Conservation (phyloP, 30 jellyfish, hydroid and myxozoan genomes). For the Mastigias papua region DNA sequence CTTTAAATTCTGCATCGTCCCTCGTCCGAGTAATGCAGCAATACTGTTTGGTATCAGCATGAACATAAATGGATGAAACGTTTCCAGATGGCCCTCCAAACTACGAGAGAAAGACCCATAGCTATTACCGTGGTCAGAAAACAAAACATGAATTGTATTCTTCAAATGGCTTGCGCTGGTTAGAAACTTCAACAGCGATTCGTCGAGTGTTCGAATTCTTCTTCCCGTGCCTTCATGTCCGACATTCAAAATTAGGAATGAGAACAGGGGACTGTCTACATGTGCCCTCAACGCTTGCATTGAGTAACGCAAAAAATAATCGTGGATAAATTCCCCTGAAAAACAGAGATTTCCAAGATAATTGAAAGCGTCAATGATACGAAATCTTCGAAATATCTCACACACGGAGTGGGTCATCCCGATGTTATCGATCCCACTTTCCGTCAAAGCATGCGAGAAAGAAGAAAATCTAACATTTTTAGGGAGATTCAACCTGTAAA, state of each 20-base stretch:
- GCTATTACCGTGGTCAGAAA: conserved; percentile 90
- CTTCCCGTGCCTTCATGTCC: conserved; percentile 87
- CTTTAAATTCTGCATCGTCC: conserved; percentile 32
- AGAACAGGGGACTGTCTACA: conserved; percentile 31
- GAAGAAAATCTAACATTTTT: conserved; percentile 26
- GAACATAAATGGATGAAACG: conserved; percentile 78
- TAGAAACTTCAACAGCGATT: conserved; percentile 32
- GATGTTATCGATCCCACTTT: conserved; percentile 45
- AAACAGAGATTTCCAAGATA: conserved; percentile 62
- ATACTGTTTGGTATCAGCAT: conserved; percentile 64
- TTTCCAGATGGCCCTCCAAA: conserved; percentile 74
- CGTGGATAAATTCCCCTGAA: conserved; percentile 64
- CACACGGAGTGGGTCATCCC: conserved; percentile 79
- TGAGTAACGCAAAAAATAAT: conserved; percentile 42
- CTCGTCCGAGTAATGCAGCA: conserved; percentile 30
- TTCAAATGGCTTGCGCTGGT: background rate
- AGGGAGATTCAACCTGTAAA: conserved; percentile 1
- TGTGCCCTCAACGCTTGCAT: conserved; percentile 3
- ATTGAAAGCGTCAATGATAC: conserved; percentile 69
- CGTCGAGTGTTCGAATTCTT: conserved; percentile 80
- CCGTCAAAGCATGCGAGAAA: conserved; percentile 36
- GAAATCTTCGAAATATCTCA: conserved; percentile 47
- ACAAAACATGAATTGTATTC: conserved; percentile 57
- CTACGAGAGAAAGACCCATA: conserved; percentile 72
- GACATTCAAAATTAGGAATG: conserved; percentile 57